Conservation (phyloP, 2,888 invertebrate species). For the Charanyca ferruginea region DNA sequence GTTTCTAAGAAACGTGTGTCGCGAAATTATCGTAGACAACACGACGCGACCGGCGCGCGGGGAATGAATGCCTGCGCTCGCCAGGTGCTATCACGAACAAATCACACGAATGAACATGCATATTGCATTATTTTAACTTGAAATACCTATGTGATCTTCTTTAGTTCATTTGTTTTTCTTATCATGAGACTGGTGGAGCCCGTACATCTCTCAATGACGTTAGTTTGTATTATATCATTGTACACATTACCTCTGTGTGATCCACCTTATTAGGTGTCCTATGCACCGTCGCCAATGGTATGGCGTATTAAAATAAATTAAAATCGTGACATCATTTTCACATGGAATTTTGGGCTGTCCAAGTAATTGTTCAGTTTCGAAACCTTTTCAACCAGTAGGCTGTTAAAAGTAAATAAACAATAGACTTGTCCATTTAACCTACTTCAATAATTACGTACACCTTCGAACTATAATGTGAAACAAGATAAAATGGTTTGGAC, state of each 20-base stretch:
- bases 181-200: not conserved
- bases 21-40: constrained; percentile 78
- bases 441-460: constrained; percentile 41
- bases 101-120: constrained; percentile 67
- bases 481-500: constrained; percentile 62
- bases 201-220: not conserved
- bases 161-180: constrained; percentile 21
- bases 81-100: constrained; percentile 81
- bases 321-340: too few species aligned
- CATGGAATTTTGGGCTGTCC: too few species aligned
- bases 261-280: not conserved
- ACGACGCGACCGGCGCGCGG: constrained; percentile 67
- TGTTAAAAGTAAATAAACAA: constrained; percentile 33
- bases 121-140: constrained; percentile 59
- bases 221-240: not conserved
- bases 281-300: not conserved
- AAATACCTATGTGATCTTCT: constrained; percentile 36
- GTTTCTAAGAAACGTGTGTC: constrained; percentile 79
- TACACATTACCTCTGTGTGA: not conserved
- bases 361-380: not conserved
- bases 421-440: constrained; percentile 33
- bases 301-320: not conserved
- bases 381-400: constrained; percentile 6
- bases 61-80: constrained; percentile 58
- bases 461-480: constrained; percentile 48